phyloP scores from a whole-genome alignment of 2,797 vertebrate species.

The Acanthurus leucopareius region DNA sequence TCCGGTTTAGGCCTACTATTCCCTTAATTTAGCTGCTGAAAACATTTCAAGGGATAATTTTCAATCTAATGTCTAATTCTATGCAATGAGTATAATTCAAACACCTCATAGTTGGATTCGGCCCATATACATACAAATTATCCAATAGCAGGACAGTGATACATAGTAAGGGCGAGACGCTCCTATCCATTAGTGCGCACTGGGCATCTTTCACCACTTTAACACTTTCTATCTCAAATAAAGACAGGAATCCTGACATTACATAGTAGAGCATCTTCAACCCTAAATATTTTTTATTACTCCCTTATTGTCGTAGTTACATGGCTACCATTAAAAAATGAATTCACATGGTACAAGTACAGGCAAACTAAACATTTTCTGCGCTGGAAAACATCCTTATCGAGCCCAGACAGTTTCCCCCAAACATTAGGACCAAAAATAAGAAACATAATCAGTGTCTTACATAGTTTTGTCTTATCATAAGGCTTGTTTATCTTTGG shows the following conservation, averaged over 20 bases:
- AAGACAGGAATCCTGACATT: slow-evolving; percentile 41
- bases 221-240: slow-evolving; percentile 53
- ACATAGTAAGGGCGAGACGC: slow-evolving; percentile 62
- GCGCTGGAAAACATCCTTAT: neutral
- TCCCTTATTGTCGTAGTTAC: slow-evolving; percentile 28
- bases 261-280: slow-evolving; percentile 8
- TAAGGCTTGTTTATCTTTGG: slow-evolving; percentile 86
- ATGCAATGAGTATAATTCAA: slow-evolving; percentile 17
- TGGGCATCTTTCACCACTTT: slow-evolving; percentile 61
- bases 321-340: slow-evolving; percentile 12
- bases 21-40: slow-evolving; percentile 6
- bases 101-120: slow-evolving; percentile 24
- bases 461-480: slow-evolving; percentile 84
- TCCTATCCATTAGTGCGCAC: slow-evolving; percentile 62
- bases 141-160: slow-evolving; percentile 45
- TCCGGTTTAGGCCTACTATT: neutral
- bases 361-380: slow-evolving; percentile 12
- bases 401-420: neutral
- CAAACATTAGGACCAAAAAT: neutral
- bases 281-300: slow-evolving; percentile 1
- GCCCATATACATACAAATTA: slow-evolving; percentile 51
- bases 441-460: slow-evolving; percentile 51
- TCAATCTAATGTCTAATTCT: neutral
- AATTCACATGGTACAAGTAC: neutral
- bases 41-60: neutral